These are phyloP conservation scores for Pachydiplax longipennis DNA, from an alignment of 2,888 invertebrate species.

Conservation along the genomic window DNA sequence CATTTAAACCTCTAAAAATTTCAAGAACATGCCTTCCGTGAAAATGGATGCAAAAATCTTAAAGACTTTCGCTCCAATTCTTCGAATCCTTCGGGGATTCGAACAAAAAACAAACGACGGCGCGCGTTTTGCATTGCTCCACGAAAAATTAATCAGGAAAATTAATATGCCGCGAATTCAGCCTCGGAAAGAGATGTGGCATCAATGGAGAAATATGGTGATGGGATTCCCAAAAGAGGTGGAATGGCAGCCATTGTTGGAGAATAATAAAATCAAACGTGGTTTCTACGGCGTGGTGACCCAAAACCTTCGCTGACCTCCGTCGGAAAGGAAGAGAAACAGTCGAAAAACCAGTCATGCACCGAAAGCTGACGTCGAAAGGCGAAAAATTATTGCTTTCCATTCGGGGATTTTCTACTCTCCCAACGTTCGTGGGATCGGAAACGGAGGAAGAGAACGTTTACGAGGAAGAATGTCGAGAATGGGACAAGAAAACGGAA, in stretches of 20 bases:
- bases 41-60: no score
- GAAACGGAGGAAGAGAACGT: background rate
- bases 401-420: background rate
- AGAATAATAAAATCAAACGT: background rate
- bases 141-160: background rate
- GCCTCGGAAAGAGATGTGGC: background rate
- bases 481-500: background rate
- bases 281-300: background rate
- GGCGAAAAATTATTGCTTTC: background rate
- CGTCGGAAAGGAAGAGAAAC: background rate
- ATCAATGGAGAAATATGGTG: background rate
- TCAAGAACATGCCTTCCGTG: no score
- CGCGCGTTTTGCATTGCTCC: background rate
- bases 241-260: background rate
- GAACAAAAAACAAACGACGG: background rate
- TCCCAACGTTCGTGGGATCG: background rate
- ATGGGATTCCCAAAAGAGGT: no score
- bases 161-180: background rate
- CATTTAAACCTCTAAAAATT: no score
- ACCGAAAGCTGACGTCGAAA: background rate
- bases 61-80: no score
- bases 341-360: background rate
- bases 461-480: background rate
- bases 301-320: background rate
- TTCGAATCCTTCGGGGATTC: no score